phyloP scores from a whole-genome alignment of 1,140 invertebrate species.

The Zophobas atratus region DNA sequence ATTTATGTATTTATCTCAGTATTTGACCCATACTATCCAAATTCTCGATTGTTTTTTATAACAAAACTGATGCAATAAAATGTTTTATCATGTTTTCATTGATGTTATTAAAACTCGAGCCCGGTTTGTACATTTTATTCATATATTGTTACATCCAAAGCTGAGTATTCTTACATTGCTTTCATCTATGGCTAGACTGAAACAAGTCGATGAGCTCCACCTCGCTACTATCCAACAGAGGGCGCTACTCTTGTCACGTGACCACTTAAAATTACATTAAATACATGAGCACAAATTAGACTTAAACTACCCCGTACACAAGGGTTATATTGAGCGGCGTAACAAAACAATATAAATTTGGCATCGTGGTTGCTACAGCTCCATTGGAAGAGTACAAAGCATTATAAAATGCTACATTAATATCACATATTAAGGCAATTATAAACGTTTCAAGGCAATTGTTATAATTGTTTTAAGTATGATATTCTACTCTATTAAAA shows the following conservation, averaged over 20 bases:
- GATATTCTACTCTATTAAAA: neutral
- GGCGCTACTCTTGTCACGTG: neutral
- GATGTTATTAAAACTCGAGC: neutral
- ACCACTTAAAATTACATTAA: too few relatives aligned
- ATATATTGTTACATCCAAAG: neutral
- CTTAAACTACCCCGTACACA: neutral
- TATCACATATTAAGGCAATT: slow-evolving; percentile 45
- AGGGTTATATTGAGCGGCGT: neutral
- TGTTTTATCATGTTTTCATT: neutral
- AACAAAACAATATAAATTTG: neutral
- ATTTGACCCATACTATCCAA: slow-evolving; percentile 11
- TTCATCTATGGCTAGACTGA: neutral
- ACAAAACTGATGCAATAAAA: slow-evolving; percentile 18
- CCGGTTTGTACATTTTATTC: neutral
- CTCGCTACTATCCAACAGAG: neutral
- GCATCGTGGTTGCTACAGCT: neutral
- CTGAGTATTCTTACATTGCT: neutral
- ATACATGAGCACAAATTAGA: slow-evolving; percentile 2
- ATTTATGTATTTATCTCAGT: slow-evolving; percentile 42
- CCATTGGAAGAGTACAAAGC: slow-evolving; percentile 23
- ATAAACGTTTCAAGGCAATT: slow-evolving; percentile 34
- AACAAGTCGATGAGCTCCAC: neutral
- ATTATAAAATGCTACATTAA: slow-evolving; percentile 25
- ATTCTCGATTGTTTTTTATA: slow-evolving; percentile 28
- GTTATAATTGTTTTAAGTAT: slow-evolving; percentile 11